Evolutionary conservation across 1,140 invertebrate genomes (phyloP).

Genomic region (Drosophila parvula): DNA sequence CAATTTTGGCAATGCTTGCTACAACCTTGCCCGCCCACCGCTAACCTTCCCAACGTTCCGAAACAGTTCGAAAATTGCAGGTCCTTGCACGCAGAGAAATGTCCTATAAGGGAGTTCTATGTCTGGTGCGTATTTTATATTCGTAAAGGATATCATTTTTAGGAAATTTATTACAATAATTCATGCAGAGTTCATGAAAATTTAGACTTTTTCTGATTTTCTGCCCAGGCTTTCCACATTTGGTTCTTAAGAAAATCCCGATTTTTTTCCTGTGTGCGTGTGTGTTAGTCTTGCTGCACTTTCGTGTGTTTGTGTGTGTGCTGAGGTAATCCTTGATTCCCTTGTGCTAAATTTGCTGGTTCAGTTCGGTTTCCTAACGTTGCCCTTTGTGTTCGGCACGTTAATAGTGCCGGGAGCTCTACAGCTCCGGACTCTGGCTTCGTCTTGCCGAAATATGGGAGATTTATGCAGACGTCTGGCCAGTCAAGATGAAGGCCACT

Average conservation of each 20-base stretch:
- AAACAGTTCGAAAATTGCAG: constrained; percentile 36
- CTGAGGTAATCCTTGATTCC: constrained; percentile 73
- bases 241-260: neutral
- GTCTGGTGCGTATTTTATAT: neutral
- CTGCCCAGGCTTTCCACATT: no score
- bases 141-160: neutral
- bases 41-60: neutral
- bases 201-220: no score
- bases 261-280: neutral
- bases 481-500: constrained; percentile 48
- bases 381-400: constrained; percentile 23
- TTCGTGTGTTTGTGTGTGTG: constrained; percentile 32
- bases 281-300: neutral
- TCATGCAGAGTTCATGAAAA: no score
- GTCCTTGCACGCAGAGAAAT: constrained; percentile 19
- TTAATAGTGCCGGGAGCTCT: constrained; percentile 54
- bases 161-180: neutral
- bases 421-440: neutral
- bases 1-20: constrained; percentile 64
- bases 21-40: constrained; percentile 23
- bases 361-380: constrained; percentile 52
- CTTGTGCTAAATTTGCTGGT: constrained; percentile 67
- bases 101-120: neutral
- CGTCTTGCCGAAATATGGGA: constrained; percentile 61
- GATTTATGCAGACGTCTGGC: constrained; percentile 72